Percentiles rank a stretch among this genome's conserved stretches.
Evolutionary conservation across 2,113 vertebrate species (phyloP).

Genomic region (Lepidothrix coronata): DNA sequence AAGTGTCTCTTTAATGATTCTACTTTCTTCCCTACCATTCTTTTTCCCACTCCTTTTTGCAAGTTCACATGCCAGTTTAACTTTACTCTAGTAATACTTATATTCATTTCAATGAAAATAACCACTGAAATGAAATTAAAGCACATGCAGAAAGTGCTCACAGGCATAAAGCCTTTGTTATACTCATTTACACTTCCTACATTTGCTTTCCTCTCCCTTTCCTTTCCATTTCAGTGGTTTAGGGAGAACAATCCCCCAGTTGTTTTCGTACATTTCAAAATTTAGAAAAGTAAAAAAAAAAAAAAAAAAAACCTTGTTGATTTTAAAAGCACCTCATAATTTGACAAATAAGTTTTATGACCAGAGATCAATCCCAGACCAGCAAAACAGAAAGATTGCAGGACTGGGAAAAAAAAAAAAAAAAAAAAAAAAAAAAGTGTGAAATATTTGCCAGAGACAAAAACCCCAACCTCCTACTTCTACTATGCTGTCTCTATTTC

Average conservation of each 20-base stretch:
- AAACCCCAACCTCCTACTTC: not conserved
- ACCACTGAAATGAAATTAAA: conserved; percentile 21
- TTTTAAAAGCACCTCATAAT: too few species aligned
- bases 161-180: conserved; percentile 7
- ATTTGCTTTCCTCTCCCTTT: not conserved
- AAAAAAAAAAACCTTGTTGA: too few species aligned
- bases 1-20: conserved; percentile 11
- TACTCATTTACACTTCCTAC: not conserved
- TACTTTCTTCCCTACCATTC: not conserved
- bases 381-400: too few species aligned
- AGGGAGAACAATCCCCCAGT: not conserved
- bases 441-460: not conserved
- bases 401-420: not conserved
- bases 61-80: not conserved
- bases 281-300: not conserved
- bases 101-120: not conserved
- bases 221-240: not conserved
- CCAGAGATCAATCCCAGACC: too few species aligned
- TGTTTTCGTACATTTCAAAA: not conserved
- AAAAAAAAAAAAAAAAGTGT: not conserved
- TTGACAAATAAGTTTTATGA: too few species aligned
- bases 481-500: not conserved
- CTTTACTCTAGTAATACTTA: not conserved
- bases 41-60: not conserved
- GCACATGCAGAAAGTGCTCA: not conserved